phyloP scores from a whole-genome alignment of 2,113 vertebrate genomes.

The Irena cyanogastra region DNA sequence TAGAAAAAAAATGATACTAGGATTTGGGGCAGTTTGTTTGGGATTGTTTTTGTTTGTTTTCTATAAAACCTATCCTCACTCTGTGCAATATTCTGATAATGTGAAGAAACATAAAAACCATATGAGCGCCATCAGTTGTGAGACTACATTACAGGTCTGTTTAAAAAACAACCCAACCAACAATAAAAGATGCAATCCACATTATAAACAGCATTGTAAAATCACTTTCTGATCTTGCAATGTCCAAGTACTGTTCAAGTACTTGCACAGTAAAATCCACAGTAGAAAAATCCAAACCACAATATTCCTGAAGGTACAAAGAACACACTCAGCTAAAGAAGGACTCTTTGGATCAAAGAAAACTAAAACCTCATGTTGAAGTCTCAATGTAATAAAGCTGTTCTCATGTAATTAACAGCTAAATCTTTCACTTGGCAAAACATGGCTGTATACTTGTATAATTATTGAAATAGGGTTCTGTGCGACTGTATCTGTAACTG shows the following conservation, averaged over 20 bases:
- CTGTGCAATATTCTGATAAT: background rate
- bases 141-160: background rate
- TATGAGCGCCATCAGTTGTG: background rate
- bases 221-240: background rate
- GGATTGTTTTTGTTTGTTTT: background rate
- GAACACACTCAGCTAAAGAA: background rate
- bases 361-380: background rate
- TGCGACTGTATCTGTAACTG: background rate
- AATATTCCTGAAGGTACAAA: background rate
- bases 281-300: background rate
- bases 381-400: background rate
- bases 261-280: background rate
- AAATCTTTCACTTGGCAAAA: background rate
- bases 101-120: background rate
- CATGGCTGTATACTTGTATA: background rate
- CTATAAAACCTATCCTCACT: background rate
- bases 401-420: background rate
- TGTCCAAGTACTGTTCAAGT: background rate
- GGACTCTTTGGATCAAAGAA: background rate
- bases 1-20: background rate
- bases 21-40: background rate
- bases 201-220: background rate
- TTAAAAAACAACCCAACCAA: background rate
- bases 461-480: background rate
- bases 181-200: background rate